These are phyloP conservation scores for Schlechtendalia chinensis DNA, from an alignment of 1,140 invertebrate genomes.

Conservation along the genomic window DNA sequence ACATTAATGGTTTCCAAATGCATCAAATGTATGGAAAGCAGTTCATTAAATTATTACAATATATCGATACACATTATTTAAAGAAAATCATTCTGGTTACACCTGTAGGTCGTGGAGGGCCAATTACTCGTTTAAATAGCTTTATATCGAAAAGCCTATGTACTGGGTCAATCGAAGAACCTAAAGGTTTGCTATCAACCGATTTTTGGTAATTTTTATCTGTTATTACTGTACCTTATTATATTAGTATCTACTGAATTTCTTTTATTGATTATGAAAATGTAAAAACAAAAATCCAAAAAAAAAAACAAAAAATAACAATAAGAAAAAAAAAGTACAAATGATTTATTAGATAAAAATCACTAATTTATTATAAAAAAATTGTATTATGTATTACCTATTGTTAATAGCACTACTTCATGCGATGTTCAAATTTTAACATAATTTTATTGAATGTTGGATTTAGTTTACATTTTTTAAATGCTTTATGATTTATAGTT, in stretches of 20 bases:
- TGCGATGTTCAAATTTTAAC: conserved; percentile 29
- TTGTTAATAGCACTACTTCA: conserved; percentile 17
- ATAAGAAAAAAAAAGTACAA: not conserved
- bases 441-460: conserved; percentile 36
- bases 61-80: conserved; percentile 6
- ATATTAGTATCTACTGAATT: conserved; percentile 1
- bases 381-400: not conserved
- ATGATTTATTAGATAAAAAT: conserved; percentile 25
- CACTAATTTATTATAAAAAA: conserved; percentile 29
- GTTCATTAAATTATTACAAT: conserved; percentile 27
- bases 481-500: conserved; percentile 26
- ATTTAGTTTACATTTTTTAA: conserved; percentile 36
- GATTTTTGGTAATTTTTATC: conserved; percentile 15
- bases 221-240: not conserved
- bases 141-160: conserved; percentile 12
- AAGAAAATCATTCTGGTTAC: conserved; percentile 37
- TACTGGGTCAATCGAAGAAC: conserved; percentile 6
- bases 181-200: conserved; percentile 7
- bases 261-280: conserved; percentile 27
- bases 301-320: not conserved
- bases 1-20: conserved; percentile 22
- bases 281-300: not conserved
- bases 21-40: not conserved
- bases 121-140: conserved; percentile 39
- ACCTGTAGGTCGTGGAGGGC: conserved; percentile 3